A percentile compares a stretch with the other conserved stretches of the same genome.
These are phyloP conservation scores for Dicyrtoma fusca DNA, from an alignment of 2,888 invertebrate genomes.

Conservation along the genomic window DNA sequence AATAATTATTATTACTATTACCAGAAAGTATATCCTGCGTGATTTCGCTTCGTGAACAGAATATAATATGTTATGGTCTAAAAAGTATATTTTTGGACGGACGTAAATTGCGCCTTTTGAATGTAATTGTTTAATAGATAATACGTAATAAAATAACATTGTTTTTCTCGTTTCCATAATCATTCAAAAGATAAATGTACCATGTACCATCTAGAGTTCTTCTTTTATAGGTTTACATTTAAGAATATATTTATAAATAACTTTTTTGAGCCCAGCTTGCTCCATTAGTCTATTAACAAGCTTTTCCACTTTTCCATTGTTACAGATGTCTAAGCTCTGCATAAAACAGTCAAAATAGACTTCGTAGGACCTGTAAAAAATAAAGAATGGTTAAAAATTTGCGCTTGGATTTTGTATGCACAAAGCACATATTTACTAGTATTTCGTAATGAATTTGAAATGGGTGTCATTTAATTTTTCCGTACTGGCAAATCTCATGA, in stretches of 20 bases:
- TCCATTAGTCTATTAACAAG: conserved; percentile 14
- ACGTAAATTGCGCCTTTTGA: no score
- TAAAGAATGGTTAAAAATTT: conserved; percentile 3
- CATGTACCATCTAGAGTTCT: not conserved
- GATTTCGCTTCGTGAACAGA: no score
- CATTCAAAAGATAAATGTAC: no score
- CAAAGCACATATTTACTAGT: not conserved
- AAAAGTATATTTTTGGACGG: no score
- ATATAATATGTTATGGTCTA: no score
- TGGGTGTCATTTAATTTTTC: no score
- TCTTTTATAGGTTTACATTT: not conserved
- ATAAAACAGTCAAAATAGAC: conserved; percentile 27
- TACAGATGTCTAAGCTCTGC: conserved; percentile 9
- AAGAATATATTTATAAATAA: conserved; percentile 28
- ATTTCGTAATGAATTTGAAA: not conserved
- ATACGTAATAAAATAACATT: no score
- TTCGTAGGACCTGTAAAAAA: conserved; percentile 23
- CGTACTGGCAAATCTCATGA: conserved; percentile 30
- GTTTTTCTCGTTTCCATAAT: no score
- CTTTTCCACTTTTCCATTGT: conserved; percentile 13
- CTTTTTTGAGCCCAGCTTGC: conserved; percentile 20
- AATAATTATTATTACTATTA: no score
- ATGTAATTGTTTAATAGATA: no score
- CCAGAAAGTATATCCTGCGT: no score
- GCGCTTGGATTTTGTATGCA: not conserved